Conservation (phyloP, 2,797 vertebrate genomes). For the Dromococcyx pavoninus region DNA sequence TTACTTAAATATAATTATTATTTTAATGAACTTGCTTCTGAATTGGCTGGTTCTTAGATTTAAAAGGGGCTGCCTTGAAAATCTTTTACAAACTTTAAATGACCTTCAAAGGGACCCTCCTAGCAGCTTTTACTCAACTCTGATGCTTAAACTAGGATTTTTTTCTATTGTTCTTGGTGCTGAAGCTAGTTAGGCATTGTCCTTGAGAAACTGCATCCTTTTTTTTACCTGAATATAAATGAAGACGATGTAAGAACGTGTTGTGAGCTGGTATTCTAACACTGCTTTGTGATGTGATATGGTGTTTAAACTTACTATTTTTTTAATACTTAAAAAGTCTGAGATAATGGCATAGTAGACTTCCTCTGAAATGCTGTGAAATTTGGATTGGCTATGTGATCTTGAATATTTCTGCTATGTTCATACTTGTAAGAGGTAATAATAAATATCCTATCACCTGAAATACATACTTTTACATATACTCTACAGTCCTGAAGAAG, state of each 20-base stretch:
- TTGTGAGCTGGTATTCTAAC: neutral
- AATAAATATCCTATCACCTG: neutral
- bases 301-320: neutral
- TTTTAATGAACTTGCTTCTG: neutral
- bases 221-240: neutral
- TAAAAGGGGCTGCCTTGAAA: neutral
- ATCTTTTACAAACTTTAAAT: neutral
- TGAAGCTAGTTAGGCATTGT: neutral
- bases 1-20: neutral
- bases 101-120: neutral
- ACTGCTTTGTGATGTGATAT: neutral
- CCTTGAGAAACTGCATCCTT: neutral
- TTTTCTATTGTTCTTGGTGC: neutral
- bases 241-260: neutral
- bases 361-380: neutral
- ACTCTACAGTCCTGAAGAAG: neutral
- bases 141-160: slow-evolving; percentile 4
- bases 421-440: neutral
- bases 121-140: neutral
- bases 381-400: neutral
- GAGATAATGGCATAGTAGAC: neutral
- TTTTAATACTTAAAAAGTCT: neutral
- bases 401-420: neutral
- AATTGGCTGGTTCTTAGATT: neutral
- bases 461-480: neutral